Evolutionary conservation across 2,113 vertebrate genomes (phyloP).

Genomic region (Otus sunia): DNA sequence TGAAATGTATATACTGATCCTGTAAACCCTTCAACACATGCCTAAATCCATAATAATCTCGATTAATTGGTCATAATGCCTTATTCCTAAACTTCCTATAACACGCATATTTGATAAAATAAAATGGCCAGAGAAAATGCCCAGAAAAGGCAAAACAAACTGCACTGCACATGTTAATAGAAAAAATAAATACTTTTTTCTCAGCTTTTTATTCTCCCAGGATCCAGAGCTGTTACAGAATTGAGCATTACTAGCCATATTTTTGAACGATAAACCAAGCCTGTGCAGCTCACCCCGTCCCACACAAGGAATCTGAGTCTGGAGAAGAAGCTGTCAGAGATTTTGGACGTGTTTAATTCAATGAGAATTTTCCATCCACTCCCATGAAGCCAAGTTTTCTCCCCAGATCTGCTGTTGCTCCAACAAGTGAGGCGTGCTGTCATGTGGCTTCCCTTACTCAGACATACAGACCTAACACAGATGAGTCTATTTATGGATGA

Average conservation of each 20-base stretch:
- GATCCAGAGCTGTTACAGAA: not conserved
- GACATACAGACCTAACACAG: slow-evolving; percentile 47
- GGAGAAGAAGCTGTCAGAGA: slow-evolving; percentile 46
- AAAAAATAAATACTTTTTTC: not conserved
- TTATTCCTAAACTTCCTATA: not conserved
- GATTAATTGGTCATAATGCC: not conserved
- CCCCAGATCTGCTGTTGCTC: slow-evolving; percentile 63
- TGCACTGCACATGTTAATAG: not conserved
- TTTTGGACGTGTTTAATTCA: slow-evolving; percentile 49
- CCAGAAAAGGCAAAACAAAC: not conserved
- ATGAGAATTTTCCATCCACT: slow-evolving; percentile 53
- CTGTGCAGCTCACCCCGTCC: slow-evolving; percentile 18
- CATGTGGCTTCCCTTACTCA: slow-evolving; percentile 61
- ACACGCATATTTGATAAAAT: not conserved
- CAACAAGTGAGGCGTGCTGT: slow-evolving; percentile 55
- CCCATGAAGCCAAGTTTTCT: slow-evolving; percentile 54
- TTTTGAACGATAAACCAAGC: slow-evolving; percentile 18
- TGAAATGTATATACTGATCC: not conserved
- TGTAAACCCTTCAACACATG: not conserved
- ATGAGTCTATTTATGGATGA: slow-evolving; percentile 61
- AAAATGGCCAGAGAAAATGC: not conserved
- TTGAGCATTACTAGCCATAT: not conserved
- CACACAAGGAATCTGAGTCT: not conserved
- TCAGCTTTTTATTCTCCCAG: not conserved
- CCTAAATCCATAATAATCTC: not conserved